phyloP scores from a whole-genome alignment of 2,888 invertebrate species.

The Psylliodes chrysocephalus region DNA sequence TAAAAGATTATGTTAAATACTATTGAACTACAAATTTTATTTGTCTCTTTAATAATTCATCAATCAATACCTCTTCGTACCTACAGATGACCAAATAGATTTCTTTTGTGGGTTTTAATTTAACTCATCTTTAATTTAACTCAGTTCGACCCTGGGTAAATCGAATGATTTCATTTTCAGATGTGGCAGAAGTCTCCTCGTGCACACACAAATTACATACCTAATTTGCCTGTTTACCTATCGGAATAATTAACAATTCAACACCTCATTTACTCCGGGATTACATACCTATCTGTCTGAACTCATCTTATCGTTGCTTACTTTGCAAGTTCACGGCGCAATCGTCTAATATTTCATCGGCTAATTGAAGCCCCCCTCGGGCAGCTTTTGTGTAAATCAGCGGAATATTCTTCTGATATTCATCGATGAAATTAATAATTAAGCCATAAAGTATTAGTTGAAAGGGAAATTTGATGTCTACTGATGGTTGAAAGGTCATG shows the following conservation, averaged over 20 bases:
- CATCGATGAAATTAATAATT: no score
- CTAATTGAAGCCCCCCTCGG: conserved; percentile 16
- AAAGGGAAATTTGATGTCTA: no score
- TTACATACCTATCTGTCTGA: background rate
- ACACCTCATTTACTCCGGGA: conserved; percentile 7
- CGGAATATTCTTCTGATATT: background rate
- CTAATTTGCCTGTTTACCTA: conserved; percentile 10
- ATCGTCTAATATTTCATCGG: conserved; percentile 18
- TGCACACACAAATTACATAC: background rate
- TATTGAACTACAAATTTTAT: no score
- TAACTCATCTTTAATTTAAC: no score
- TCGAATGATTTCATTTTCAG: background rate
- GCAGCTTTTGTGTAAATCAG: conserved; percentile 11
- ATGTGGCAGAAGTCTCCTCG: background rate
- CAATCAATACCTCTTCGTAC: no score
- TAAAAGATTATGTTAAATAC: no score
- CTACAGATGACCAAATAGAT: no score
- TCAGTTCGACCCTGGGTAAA: background rate
- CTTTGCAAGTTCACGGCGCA: background rate
- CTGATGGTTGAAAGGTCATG: no score
- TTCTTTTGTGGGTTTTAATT: no score
- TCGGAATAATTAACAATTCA: conserved; percentile 7
- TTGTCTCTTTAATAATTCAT: no score
- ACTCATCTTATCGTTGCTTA: conserved; percentile 1
- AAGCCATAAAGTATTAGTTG: no score